Evolutionary conservation across 2,797 vertebrate genomes (phyloP).

Genomic region (Enteromius paludinosus): DNA sequence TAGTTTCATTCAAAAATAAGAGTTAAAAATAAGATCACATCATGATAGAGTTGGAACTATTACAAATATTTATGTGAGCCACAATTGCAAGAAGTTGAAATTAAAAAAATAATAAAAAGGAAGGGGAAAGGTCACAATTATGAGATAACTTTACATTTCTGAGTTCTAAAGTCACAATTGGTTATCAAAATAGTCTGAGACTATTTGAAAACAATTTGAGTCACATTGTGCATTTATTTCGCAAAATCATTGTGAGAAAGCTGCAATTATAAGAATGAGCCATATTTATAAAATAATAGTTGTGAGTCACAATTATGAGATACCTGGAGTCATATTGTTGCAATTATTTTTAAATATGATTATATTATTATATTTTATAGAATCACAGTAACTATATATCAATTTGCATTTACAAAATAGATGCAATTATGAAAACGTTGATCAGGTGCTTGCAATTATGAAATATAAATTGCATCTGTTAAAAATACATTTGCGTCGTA

Average conservation of each 20-base stretch:
- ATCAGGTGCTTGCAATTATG: background rate
- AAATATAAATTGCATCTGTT: background rate
- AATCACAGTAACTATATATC: background rate
- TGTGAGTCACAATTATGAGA: background rate
- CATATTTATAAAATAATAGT: too few relatives aligned
- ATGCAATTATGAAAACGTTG: background rate
- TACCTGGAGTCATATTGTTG: background rate
- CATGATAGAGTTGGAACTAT: background rate
- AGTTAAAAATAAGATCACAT: background rate
- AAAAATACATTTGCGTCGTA: background rate
- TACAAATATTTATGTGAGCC: background rate
- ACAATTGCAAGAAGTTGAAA: background rate
- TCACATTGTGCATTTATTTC: too few relatives aligned
- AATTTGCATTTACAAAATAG: background rate
- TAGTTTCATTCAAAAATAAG: conserved; percentile 63
- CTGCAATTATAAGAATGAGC: background rate
- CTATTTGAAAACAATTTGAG: background rate
- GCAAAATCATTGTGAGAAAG: background rate
- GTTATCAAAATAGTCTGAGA: too few relatives aligned
- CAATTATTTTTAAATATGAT: background rate
- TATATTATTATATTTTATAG: background rate
- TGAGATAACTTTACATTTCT: background rate
- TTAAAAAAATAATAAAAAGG: background rate
- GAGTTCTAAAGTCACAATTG: background rate
- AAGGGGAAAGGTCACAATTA: background rate